These are phyloP conservation scores for Melipona bicolor DNA, from an alignment of 2,888 invertebrate species.

Conservation along the genomic window DNA sequence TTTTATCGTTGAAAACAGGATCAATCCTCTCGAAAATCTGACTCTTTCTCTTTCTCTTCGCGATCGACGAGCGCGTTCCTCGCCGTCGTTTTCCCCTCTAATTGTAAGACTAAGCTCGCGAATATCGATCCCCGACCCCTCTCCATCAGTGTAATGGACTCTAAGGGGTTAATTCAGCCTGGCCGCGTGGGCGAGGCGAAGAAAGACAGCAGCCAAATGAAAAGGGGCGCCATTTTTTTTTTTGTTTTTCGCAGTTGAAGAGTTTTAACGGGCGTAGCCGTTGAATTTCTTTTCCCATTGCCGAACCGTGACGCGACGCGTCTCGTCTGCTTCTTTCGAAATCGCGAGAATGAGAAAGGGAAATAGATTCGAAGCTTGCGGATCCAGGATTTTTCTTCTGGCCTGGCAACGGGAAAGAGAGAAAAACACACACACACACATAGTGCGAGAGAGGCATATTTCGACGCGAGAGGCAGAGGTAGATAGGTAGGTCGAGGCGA, in stretches of 20 bases:
- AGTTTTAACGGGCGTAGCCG: conserved; percentile 1
- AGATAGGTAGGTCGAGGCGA: conserved; percentile 45
- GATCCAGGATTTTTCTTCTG: no score
- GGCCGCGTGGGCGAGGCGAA: conserved; percentile 4
- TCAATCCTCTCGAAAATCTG: no score
- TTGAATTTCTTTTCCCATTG: not conserved
- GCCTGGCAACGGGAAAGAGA: not conserved
- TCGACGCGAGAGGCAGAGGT: conserved; percentile 32
- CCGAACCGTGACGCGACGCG: not conserved
- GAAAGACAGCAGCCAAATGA: conserved; percentile 20
- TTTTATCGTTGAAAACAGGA: no score
- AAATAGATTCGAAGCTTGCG: no score
- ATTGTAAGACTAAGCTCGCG: not conserved
- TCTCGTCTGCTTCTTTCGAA: conserved; percentile 46
- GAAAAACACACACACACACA: not conserved
- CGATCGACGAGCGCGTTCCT: not conserved
- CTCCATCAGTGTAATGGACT: conserved; percentile 10
- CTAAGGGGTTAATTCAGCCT: conserved; percentile 29
- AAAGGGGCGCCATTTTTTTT: conserved; percentile 5
- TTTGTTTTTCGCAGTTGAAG: not conserved
- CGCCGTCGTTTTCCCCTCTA: not conserved
- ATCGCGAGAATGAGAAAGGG: not conserved
- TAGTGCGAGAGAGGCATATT: not conserved
- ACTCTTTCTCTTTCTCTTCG: not conserved
- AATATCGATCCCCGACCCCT: not conserved